These are phyloP conservation scores for Pitangus sulphuratus DNA, from an alignment of 2,797 vertebrate species.

Conservation along the genomic window DNA sequence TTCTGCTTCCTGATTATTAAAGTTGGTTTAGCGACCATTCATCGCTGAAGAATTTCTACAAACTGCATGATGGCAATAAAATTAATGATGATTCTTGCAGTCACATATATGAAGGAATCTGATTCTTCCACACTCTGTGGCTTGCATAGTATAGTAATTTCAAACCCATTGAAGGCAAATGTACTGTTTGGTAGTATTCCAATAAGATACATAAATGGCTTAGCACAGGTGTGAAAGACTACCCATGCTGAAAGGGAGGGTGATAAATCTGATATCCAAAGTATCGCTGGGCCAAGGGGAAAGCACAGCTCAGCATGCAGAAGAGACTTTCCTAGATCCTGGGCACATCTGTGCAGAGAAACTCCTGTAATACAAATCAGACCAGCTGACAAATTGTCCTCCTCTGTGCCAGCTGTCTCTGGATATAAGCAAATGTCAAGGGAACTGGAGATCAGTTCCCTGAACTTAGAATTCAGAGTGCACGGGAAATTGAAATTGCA, in stretches of 20 bases:
- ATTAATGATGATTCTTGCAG: not conserved
- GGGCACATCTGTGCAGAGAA: not conserved
- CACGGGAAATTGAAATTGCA: not conserved
- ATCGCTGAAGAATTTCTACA: not conserved
- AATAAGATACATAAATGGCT: not conserved
- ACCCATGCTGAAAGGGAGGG: not conserved
- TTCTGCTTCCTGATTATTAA: not conserved
- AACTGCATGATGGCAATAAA: not conserved
- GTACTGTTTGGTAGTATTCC: not conserved
- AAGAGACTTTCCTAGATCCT: not conserved
- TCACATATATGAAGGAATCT: not conserved
- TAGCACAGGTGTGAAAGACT: not conserved
- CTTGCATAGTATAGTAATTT: not conserved
- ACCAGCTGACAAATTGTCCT: not conserved
- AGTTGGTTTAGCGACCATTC: not conserved
- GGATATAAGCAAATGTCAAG: not conserved
- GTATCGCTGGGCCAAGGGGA: not conserved
- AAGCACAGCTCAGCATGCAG: not conserved
- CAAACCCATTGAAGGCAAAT: not conserved
- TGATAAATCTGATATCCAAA: not conserved
- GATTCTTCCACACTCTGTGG: not conserved
- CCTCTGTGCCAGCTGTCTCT: not conserved
- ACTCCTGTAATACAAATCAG: not conserved
- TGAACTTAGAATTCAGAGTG: not conserved
- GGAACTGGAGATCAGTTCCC: not conserved